These are phyloP conservation scores for Macaria notata DNA, from an alignment of 2,888 invertebrate genomes.

Conservation along the genomic window DNA sequence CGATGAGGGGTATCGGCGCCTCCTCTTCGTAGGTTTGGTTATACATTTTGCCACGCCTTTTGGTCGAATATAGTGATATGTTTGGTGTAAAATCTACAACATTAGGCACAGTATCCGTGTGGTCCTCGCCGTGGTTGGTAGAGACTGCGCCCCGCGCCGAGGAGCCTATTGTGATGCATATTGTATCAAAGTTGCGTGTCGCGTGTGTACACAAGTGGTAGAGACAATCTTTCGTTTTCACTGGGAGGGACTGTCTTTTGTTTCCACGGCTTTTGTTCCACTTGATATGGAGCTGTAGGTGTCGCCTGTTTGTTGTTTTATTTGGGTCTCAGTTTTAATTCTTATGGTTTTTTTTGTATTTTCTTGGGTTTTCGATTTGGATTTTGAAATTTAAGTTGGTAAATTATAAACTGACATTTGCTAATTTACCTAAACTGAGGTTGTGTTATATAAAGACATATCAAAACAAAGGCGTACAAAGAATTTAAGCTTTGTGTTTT, in stretches of 20 bases:
- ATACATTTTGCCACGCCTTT: constrained; percentile 51
- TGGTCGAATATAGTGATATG: constrained; percentile 15
- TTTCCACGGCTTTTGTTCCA: constrained; percentile 45
- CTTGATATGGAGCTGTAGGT: constrained; percentile 36
- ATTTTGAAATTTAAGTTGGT: too few relatives aligned
- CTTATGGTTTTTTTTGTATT: constrained; percentile 17
- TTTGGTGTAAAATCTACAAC: neutral
- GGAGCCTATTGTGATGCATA: constrained; percentile 76
- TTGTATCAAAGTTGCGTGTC: constrained; percentile 71
- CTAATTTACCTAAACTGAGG: too few relatives aligned
- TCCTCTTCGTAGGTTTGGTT: constrained; percentile 65
- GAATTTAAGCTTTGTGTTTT: too few relatives aligned
- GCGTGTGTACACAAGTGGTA: constrained; percentile 77
- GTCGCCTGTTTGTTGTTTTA: constrained; percentile 19
- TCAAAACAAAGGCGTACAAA: too few relatives aligned
- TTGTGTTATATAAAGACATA: too few relatives aligned
- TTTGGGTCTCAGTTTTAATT: constrained; percentile 26
- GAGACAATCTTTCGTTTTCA: constrained; percentile 58
- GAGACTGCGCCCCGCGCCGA: constrained; percentile 72
- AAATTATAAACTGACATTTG: too few relatives aligned
- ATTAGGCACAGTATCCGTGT: constrained; percentile 40
- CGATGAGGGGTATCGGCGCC: constrained; percentile 65
- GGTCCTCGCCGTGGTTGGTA: constrained; percentile 50
- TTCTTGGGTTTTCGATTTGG: neutral
- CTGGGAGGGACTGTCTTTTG: constrained; percentile 50